Evolutionary conservation across 1,140 invertebrate genomes (phyloP).

Genomic region (Centruroides vittatus): DNA sequence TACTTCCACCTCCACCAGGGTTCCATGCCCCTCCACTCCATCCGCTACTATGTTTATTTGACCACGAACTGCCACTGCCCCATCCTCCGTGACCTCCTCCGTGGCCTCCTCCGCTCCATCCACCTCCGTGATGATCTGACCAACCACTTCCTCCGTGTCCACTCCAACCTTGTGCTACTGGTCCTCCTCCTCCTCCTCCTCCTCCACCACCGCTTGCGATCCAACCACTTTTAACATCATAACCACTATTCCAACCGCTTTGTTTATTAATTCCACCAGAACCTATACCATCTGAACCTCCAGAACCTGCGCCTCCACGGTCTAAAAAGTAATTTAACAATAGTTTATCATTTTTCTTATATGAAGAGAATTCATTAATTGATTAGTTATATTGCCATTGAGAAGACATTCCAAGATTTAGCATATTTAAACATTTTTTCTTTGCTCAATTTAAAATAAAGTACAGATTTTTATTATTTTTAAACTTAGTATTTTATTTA

Average conservation of each 20-base stretch:
- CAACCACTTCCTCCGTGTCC: not conserved
- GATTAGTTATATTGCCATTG: no score
- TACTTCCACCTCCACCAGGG: constrained; percentile 5
- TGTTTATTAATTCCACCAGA: not conserved
- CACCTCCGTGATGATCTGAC: constrained; percentile 24
- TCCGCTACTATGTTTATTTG: constrained; percentile 27
- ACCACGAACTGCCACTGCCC: constrained; percentile 26
- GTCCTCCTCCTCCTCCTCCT: constrained; percentile 1
- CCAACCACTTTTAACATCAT: not conserved
- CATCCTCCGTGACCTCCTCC: constrained; percentile 30
- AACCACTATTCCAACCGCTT: not conserved
- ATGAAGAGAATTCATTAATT: no score
- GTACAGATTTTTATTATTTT: no score
- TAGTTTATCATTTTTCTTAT: no score
- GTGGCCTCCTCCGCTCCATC: constrained; percentile 28
- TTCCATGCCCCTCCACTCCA: constrained; percentile 20
- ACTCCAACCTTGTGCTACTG: not conserved
- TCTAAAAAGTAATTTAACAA: not conserved
- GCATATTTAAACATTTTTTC: no score
- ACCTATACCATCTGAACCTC: constrained; percentile 1
- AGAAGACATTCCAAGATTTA: no score
- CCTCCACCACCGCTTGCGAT: constrained; percentile 1
- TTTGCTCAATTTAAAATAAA: no score
- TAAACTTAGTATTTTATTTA: no score
- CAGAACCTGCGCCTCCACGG: not conserved